Evolutionary conservation across 2,113 vertebrate species (phyloP).

Genomic region (Rousettus leschenaultii): DNA sequence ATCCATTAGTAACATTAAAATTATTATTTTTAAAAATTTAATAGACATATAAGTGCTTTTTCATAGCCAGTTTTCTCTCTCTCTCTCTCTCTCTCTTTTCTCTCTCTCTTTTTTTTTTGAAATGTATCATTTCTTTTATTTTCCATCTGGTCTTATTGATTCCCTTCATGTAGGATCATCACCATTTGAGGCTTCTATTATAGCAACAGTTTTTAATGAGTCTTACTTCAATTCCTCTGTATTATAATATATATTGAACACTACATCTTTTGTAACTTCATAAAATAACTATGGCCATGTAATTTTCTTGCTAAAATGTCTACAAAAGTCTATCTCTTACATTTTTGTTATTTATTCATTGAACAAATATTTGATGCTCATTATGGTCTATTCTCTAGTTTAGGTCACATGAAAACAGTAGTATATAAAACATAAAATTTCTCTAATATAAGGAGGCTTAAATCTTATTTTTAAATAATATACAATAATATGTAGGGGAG

Average conservation of each 20-base stretch:
- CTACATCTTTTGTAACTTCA: neutral
- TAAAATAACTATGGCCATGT: neutral
- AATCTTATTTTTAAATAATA: neutral
- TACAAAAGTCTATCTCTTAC: neutral
- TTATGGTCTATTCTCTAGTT: neutral
- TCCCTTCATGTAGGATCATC: neutral
- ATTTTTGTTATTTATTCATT: neutral
- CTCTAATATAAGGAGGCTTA: neutral
- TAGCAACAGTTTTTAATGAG: neutral
- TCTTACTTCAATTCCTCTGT: neutral
- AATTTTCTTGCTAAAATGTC: neutral
- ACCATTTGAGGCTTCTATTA: neutral
- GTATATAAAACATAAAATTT: neutral
- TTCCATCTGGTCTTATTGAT: neutral
- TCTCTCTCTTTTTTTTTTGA: neutral
- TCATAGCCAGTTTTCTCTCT: neutral
- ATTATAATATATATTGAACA: neutral
- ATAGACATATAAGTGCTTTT: neutral
- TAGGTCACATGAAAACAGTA: neutral
- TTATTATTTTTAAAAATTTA: neutral
- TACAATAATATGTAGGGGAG: neutral
- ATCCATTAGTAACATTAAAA: neutral
- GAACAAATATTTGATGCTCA: neutral
- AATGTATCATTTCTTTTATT: neutral
- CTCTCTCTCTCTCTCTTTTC: neutral